These are phyloP conservation scores for Steinernema feltiae DNA, from an alignment of 1,140 invertebrate species.

Conservation along the genomic window DNA sequence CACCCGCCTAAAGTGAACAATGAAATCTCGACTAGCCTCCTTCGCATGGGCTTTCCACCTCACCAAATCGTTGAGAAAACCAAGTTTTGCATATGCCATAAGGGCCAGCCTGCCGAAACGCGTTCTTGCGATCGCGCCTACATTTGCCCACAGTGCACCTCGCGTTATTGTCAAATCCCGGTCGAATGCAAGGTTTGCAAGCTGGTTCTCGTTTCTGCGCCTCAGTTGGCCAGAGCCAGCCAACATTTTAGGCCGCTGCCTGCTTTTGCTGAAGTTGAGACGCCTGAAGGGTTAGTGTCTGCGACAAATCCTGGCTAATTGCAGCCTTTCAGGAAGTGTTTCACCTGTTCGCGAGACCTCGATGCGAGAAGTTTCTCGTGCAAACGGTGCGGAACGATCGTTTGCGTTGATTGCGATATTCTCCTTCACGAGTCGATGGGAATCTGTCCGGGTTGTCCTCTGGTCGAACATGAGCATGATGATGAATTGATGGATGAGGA, in stretches of 20 bases:
- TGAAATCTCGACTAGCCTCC: conserved; percentile 70
- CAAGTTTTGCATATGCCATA: conserved; percentile 74
- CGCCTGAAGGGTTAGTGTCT: conserved; percentile 10
- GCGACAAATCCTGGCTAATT: not conserved
- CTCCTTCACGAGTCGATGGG: conserved; percentile 33
- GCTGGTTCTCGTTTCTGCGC: conserved; percentile 89
- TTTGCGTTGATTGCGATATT: conserved; percentile 36
- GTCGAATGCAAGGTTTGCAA: conserved; percentile 91
- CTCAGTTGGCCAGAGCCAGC: conserved; percentile 90
- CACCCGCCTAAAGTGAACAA: conserved; percentile 72
- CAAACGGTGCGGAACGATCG: conserved; percentile 16
- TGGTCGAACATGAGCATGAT: too few species aligned
- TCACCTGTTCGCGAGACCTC: conserved; percentile 20
- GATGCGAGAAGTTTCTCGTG: conserved; percentile 21
- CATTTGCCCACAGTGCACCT: conserved; percentile 88
- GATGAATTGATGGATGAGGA: too few species aligned
- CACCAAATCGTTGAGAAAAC: conserved; percentile 56
- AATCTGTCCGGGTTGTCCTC: conserved; percentile 33
- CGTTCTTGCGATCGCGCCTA: conserved; percentile 65
- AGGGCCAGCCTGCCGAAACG: conserved; percentile 62
- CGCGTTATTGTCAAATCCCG: conserved; percentile 94
- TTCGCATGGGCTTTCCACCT: conserved; percentile 78
- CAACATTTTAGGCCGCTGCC: conserved; percentile 89
- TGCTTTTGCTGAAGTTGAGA: conserved; percentile 68
- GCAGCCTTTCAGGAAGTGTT: conserved; percentile 17